Evolutionary conservation across 2,113 vertebrate species (phyloP), one percentile per base, ranked within the genome.

Genomic region (Dryoscopus gambensis): DNA sequence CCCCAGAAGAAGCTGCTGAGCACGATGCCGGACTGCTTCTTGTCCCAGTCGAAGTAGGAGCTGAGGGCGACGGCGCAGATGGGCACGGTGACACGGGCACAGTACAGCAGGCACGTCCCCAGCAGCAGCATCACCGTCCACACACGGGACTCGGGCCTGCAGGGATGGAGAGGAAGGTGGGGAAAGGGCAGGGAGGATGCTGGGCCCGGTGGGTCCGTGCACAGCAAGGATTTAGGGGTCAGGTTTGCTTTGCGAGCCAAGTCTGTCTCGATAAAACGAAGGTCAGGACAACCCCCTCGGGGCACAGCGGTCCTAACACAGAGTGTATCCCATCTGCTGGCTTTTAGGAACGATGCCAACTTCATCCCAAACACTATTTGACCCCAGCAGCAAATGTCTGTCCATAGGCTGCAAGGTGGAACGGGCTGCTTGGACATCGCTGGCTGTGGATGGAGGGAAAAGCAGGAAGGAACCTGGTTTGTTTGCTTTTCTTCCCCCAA

Each of bases 1-100:
- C 99, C 99, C 99, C 99, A 99, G 98, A 99, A 99, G 98, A 99
- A 99, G 98, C 99, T 99, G 96, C 99, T 99, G 87, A 99, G 98
- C 76, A 98, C 98, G 11, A 99, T 85, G 22, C 99, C 99, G 0
- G 99, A 98, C 87, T 99, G 99, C 71, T 98, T 98, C 98, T 99
- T 99, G 98, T 98, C 98, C 99, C 99, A 99, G 78, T 86, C 64
- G 49, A 99, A 99, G 98, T 97, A 92, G 55, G 98, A 97, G 46
- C 99, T 99, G 97, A 99, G 98, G 92, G 98, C 98, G 27, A 98
- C 97, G 0, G 98, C 96, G 23, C 99, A 99, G 97, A 99, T 98
- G 40, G 99, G 99, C 98, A 99, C 98, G 3, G 98, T 98, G 93
- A 99, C 99, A 0, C 99, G 98, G 90, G 98, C 97, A 1, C 99